These are phyloP conservation scores for Karalla daura DNA, from an alignment of 2,797 vertebrate species.

Conservation along the genomic window DNA sequence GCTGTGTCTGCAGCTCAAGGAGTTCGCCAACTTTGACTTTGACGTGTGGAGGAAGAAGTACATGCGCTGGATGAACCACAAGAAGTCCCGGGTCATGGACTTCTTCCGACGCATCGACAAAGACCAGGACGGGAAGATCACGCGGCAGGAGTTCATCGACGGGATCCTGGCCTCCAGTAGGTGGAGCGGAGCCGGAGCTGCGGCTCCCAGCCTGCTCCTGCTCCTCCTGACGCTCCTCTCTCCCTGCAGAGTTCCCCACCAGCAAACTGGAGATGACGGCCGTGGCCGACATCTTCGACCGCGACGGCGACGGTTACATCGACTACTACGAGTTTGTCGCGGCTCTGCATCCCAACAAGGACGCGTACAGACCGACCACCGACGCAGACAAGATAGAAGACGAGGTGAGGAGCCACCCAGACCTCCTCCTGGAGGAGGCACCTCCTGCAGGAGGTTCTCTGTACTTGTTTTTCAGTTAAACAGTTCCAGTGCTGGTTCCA, in stretches of 20 bases:
- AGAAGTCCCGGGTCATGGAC: constrained; percentile 99
- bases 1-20: constrained; percentile 89
- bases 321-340: constrained; percentile 99
- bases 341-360: constrained; percentile 98
- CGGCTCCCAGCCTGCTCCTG: too few species aligned
- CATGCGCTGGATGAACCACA: constrained; percentile 99
- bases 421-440: too few species aligned
- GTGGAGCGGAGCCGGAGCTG: too few species aligned
- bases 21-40: constrained; percentile 99
- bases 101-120: constrained; percentile 99
- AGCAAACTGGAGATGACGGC: constrained; percentile 98
- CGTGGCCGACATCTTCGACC: constrained; percentile 97
- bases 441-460: too few species aligned
- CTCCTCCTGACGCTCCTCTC: too few species aligned
- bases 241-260: constrained; percentile 88
- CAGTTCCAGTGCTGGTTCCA: background rate
- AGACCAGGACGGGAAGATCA: constrained; percentile 99
- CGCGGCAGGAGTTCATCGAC: constrained; percentile 97
- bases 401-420: constrained; percentile 83
- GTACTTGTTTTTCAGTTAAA: too few species aligned
- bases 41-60: constrained; percentile 99
- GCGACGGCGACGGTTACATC: constrained; percentile 97
- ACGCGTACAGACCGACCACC: constrained; percentile 96
- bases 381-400: constrained; percentile 99
- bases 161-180: constrained; percentile 98